These are phyloP conservation scores for Noctua janthina DNA, from an alignment of 2,888 invertebrate species.

Conservation along the genomic window DNA sequence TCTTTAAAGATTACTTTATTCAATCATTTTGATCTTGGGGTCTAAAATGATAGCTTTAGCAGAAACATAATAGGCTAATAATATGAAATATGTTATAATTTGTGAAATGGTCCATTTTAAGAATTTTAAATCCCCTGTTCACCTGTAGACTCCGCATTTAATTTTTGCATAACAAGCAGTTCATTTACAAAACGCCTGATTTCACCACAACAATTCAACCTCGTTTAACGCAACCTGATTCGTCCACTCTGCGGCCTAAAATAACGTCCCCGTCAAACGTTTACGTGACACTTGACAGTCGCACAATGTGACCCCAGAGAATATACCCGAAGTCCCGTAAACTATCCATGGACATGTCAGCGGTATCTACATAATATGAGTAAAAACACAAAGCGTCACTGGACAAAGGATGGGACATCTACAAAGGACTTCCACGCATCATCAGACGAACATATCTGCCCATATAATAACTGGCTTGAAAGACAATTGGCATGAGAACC, in stretches of 20 bases:
- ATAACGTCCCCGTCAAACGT: background rate
- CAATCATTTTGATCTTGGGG: background rate
- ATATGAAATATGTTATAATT: too few species aligned
- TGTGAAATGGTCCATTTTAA: too few species aligned
- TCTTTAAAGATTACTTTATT: background rate
- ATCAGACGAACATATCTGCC: constrained; percentile 8
- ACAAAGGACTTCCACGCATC: constrained; percentile 30
- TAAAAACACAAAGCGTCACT: constrained; percentile 29
- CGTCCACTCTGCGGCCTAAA: background rate
- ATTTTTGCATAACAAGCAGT: background rate
- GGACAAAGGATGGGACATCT: constrained; percentile 32
- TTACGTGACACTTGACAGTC: constrained; percentile 9
- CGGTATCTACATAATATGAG: background rate
- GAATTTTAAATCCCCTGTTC: too few species aligned
- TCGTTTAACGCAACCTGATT: background rate
- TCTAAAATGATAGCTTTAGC: too few species aligned
- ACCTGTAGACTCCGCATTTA: background rate
- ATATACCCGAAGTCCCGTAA: background rate
- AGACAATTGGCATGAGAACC: constrained; percentile 34
- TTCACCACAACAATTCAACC: background rate
- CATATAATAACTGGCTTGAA: constrained; percentile 14
- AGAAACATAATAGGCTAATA: too few species aligned
- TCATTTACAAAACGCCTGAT: constrained; percentile 2
- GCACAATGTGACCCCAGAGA: constrained; percentile 15
- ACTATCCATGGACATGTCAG: constrained; percentile 2